Percentiles rank a stretch among this genome's conserved stretches.
Conservation (phyloP, 30 jellyfish, hydroid and myxozoan species). For the Aurelia aurita complex sp. Pacific region DNA sequence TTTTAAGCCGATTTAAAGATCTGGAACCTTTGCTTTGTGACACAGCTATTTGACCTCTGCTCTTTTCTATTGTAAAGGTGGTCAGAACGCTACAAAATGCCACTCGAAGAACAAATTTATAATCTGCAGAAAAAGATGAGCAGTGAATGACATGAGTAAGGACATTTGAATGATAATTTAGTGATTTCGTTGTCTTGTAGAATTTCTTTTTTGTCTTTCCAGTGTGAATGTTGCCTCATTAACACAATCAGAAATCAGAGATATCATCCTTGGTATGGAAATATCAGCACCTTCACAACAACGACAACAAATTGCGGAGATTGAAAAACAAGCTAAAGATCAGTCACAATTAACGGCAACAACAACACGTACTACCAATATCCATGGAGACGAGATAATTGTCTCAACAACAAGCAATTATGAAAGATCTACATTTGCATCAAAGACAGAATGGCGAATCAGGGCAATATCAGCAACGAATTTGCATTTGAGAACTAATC, state of each 20-base stretch:
- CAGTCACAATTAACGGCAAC: slow-evolving; percentile 99
- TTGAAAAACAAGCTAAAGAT: slow-evolving; percentile 98
- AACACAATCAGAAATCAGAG: slow-evolving; percentile 99
- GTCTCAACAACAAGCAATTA: slow-evolving; percentile 98
- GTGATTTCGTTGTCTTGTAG: too few relatives aligned
- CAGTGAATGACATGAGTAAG: too few relatives aligned
- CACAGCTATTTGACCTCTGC: too few relatives aligned
- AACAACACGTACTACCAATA: slow-evolving; percentile 97
- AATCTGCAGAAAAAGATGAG: too few relatives aligned
- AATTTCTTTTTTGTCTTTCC: background rate
- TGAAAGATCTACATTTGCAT: slow-evolving; percentile 97
- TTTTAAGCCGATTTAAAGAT: too few relatives aligned
- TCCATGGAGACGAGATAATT: slow-evolving; percentile 99
- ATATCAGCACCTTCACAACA: slow-evolving; percentile 99
- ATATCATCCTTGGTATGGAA: slow-evolving; percentile 99
- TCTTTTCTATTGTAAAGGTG: too few relatives aligned
- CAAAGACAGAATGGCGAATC: slow-evolving; percentile 99
- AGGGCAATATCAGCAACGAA: slow-evolving; percentile 99
- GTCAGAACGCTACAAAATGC: too few relatives aligned
- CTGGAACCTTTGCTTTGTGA: too few relatives aligned
- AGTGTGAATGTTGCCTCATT: slow-evolving; percentile 99
- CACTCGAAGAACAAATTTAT: too few relatives aligned
- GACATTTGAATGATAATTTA: too few relatives aligned
- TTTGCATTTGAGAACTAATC: slow-evolving; percentile 97
- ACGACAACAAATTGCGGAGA: slow-evolving; percentile 99